Conservation (phyloP, 2,113 vertebrate genomes). For the Mastomys coucha region DNA sequence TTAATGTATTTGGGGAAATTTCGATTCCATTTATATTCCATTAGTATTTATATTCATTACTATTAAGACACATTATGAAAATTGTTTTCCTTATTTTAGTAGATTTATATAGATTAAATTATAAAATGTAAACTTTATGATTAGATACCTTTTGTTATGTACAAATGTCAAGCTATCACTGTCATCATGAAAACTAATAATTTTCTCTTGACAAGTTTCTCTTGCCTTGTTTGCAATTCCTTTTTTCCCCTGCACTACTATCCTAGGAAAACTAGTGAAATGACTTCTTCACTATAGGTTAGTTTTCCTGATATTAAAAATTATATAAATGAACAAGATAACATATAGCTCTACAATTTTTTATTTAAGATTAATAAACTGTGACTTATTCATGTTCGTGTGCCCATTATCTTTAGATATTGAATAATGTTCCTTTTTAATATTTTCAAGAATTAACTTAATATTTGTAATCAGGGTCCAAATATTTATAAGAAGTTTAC, state of each 20-base stretch:
- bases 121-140: neutral
- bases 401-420: neutral
- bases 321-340: neutral
- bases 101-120: neutral
- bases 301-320: neutral
- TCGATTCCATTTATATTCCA: neutral
- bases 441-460: conserved; percentile 18
- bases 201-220: neutral
- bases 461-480: neutral
- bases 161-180: neutral
- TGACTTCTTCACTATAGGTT: neutral
- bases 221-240: neutral
- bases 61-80: neutral
- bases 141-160: neutral
- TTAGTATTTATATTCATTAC: neutral
- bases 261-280: neutral
- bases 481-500: neutral
- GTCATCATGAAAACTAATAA: neutral
- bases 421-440: neutral
- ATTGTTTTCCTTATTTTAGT: neutral
- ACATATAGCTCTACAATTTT: neutral
- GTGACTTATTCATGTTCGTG: neutral
- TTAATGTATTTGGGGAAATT: neutral
- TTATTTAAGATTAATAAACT: conserved; percentile 1
- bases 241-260: neutral